These are phyloP conservation scores for Neria commutata DNA, from an alignment of 2,888 invertebrate species.

Conservation along the genomic window DNA sequence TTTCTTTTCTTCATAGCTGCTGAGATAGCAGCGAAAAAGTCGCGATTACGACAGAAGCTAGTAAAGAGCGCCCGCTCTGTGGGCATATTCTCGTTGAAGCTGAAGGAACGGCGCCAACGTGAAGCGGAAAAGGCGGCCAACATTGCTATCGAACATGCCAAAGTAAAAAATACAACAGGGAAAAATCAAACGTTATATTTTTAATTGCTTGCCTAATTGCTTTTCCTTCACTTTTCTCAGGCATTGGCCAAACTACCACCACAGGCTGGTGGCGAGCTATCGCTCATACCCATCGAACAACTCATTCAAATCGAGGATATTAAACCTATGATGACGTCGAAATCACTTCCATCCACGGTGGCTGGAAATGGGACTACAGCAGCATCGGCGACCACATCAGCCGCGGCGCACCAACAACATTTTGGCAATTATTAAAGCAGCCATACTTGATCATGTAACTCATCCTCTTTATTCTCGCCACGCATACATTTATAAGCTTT, in stretches of 20 bases:
- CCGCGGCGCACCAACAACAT: conserved; percentile 20
- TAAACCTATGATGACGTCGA: conserved; percentile 42
- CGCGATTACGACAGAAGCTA: conserved; percentile 74
- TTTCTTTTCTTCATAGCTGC: conserved; percentile 55
- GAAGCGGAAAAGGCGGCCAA: conserved; percentile 75
- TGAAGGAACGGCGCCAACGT: conserved; percentile 77
- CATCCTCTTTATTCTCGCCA: no score
- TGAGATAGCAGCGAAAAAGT: conserved; percentile 71
- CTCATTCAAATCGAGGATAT: conserved; percentile 75
- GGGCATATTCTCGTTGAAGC: conserved; percentile 82
- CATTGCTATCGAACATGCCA: conserved; percentile 66
- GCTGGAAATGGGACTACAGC: conserved; percentile 27
- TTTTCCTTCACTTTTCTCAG: conserved; percentile 51
- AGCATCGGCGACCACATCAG: conserved; percentile 25
- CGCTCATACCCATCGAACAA: conserved; percentile 85
- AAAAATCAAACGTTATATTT: neutral
- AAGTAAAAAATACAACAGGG: conserved; percentile 41
- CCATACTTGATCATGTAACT: no score
- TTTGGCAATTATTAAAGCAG: conserved; percentile 1
- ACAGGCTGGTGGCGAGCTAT: conserved; percentile 80
- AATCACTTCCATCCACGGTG: conserved; percentile 39
- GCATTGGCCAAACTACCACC: conserved; percentile 58
- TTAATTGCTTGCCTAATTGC: neutral
- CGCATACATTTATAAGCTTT: no score
- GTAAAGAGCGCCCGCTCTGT: conserved; percentile 86